These are phyloP conservation scores for Tachyglossus aculeatus DNA, from an alignment of 2,797 vertebrate genomes.

Conservation along the genomic window DNA sequence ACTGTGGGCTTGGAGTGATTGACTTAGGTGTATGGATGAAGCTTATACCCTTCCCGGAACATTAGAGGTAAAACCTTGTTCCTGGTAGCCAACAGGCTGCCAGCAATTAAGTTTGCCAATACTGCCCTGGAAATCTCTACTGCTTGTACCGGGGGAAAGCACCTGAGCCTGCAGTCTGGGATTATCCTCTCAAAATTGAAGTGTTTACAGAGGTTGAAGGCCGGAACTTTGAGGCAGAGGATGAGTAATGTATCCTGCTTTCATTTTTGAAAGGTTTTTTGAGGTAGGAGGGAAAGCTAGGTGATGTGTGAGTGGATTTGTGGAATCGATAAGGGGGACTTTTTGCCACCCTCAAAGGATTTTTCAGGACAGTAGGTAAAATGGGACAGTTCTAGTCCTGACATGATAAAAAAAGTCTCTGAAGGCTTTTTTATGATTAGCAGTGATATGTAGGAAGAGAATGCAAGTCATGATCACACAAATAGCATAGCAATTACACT, in stretches of 20 bases:
- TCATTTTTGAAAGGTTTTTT: conserved; percentile 24
- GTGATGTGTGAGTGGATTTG: not conserved
- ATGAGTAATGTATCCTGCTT: conserved; percentile 4
- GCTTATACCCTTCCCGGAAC: conserved; percentile 21
- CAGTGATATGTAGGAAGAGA: too few species aligned
- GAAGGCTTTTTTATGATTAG: too few species aligned
- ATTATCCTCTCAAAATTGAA: not conserved
- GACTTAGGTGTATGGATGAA: conserved; percentile 14
- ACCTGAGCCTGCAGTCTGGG: not conserved
- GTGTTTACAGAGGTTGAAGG: not conserved
- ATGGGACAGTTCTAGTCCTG: too few species aligned
- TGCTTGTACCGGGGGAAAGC: not conserved
- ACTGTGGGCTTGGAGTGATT: conserved; percentile 11
- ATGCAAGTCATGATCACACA: too few species aligned
- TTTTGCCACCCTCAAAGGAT: too few species aligned
- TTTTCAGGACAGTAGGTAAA: too few species aligned
- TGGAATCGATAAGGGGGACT: too few species aligned
- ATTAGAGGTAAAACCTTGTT: not conserved
- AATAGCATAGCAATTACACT: too few species aligned
- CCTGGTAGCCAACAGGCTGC: not conserved
- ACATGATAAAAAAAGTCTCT: too few species aligned
- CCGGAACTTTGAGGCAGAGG: not conserved
- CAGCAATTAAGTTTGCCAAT: not conserved
- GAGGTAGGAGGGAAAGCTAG: not conserved
- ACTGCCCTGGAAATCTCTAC: conserved; percentile 24